A percentile compares a stretch with the other conserved stretches of the same genome.
phyloP scores from a whole-genome alignment of 2,797 vertebrate genomes.

The Pempheris klunzingeri region DNA sequence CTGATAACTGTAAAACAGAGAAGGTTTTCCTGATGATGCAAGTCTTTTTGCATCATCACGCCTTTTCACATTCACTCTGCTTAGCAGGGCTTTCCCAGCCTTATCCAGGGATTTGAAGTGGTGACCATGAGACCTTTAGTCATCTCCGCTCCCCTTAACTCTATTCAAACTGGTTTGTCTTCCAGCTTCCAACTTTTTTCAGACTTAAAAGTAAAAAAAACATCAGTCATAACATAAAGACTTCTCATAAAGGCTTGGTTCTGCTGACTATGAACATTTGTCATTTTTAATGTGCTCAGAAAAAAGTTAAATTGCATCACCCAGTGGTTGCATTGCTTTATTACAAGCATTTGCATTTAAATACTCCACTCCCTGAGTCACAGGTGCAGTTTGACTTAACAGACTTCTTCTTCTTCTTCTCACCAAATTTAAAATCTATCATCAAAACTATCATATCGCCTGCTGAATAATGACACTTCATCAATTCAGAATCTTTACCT shows the following conservation, averaged over 20 bases:
- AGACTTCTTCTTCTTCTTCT: not conserved
- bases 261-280: not conserved
- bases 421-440: constrained; percentile 7
- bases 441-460: not conserved
- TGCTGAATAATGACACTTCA: constrained; percentile 10
- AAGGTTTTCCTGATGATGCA: not conserved
- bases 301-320: constrained; percentile 28
- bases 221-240: not conserved
- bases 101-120: constrained; percentile 5
- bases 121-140: not conserved
- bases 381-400: not conserved
- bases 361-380: not conserved
- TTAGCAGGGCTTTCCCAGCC: not conserved
- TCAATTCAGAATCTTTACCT: constrained; percentile 1
- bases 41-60: not conserved
- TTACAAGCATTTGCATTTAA: constrained; percentile 7
- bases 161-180: not conserved
- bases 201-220: not conserved
- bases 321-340: constrained; percentile 19
- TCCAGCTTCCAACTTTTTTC: not conserved
- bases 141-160: not conserved
- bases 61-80: not conserved
- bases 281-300: not conserved
- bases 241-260: not conserved
- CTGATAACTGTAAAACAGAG: not conserved